A percentile compares a stretch with the other conserved stretches of the same genome.
Evolutionary conservation across 2,888 invertebrate genomes (phyloP).

Genomic region (Papilio elwesi): DNA sequence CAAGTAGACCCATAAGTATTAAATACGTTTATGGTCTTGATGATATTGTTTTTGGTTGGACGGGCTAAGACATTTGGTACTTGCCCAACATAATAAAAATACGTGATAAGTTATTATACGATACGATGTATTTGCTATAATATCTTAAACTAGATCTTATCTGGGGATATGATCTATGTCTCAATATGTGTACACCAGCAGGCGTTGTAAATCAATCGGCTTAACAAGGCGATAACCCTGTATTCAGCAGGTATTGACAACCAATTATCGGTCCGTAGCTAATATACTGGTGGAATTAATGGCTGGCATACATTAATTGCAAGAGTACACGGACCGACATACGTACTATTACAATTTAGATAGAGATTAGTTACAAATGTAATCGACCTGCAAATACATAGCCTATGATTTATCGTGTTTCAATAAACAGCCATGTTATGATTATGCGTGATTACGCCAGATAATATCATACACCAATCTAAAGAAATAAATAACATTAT

Average conservation of each 20-base stretch:
- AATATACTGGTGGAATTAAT: slow-evolving; percentile 33
- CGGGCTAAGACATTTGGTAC: no score
- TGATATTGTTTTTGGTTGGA: no score
- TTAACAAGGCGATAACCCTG: slow-evolving; percentile 25
- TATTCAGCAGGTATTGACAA: slow-evolving; percentile 37
- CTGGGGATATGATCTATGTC: background rate
- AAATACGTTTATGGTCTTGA: no score
- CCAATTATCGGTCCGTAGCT: slow-evolving; percentile 33
- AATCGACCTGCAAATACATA: background rate
- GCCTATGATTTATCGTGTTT: background rate
- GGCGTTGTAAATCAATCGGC: slow-evolving; percentile 33
- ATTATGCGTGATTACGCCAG: no score
- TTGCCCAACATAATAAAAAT: no score
- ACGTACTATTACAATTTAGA: background rate
- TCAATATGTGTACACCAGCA: slow-evolving; percentile 12
- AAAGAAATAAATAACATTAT: no score
- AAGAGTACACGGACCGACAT: slow-evolving; percentile 4
- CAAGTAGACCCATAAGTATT: no score
- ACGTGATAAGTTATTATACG: no score
- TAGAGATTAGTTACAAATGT: slow-evolving; percentile 7
- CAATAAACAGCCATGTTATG: background rate
- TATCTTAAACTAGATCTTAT: background rate
- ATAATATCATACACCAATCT: no score
- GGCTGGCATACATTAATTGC: slow-evolving; percentile 28
- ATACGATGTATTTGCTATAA: background rate